A percentile compares a stretch with the other conserved stretches of the same genome.
These are phyloP conservation scores for Podilymbus podiceps DNA, from an alignment of 2,113 vertebrate species.

Conservation along the genomic window DNA sequence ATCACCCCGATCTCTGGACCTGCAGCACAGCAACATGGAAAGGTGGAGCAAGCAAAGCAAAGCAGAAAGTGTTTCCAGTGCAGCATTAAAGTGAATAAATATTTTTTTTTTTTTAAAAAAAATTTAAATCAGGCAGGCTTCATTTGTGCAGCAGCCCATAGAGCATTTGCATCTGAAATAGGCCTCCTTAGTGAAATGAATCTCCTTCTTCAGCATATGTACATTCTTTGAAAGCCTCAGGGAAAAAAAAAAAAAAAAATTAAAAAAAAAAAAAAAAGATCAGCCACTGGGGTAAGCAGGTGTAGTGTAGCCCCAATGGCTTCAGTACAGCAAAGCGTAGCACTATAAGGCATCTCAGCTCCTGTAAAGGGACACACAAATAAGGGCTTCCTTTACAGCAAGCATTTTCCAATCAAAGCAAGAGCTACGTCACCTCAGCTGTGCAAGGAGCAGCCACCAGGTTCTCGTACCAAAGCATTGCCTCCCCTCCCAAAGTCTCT, in stretches of 20 bases:
- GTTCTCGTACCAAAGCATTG: background rate
- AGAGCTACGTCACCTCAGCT: background rate
- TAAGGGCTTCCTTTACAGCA: background rate
- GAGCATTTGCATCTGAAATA: conserved; percentile 7
- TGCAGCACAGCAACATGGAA: background rate
- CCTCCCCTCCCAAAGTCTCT: background rate
- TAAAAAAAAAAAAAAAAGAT: background rate
- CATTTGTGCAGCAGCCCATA: background rate
- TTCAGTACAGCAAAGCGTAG: background rate
- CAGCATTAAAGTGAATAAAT: background rate
- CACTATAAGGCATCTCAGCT: background rate
- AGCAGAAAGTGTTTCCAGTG: background rate
- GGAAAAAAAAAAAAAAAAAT: background rate
- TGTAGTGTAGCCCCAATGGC: rapidly evolving
- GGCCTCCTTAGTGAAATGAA: background rate
- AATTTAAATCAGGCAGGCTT: background rate
- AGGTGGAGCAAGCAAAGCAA: background rate
- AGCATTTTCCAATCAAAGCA: background rate
- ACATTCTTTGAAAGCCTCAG: background rate
- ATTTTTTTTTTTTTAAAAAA: background rate
- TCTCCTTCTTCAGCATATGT: rapidly evolving
- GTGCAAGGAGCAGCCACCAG: background rate
- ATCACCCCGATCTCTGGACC: background rate
- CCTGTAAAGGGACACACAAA: background rate
- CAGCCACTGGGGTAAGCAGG: background rate